Evolutionary conservation across 2,113 vertebrate species (phyloP).

Genomic region (Corythoichthys intestinalis): DNA sequence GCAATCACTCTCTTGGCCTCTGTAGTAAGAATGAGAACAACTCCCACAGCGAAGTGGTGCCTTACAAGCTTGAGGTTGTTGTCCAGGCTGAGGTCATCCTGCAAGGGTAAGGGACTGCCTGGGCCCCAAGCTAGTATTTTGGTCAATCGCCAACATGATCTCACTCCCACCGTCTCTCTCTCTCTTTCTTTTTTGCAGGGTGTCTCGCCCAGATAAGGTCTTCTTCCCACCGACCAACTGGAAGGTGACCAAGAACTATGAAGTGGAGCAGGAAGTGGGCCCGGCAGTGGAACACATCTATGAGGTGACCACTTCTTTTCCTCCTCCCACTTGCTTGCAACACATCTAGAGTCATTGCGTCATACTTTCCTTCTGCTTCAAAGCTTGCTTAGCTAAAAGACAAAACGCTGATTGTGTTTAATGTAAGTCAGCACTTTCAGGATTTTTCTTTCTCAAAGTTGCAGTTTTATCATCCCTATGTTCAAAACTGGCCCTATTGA

Average conservation of each 20-base stretch:
- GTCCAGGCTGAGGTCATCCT: conserved; percentile 79
- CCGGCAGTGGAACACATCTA: conserved; percentile 84
- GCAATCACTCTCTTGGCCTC: conserved; percentile 24
- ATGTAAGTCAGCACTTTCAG: neutral
- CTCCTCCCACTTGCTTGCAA: neutral
- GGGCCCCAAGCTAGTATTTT: too few species aligned
- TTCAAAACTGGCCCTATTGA: too few species aligned
- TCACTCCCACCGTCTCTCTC: conserved; percentile 20
- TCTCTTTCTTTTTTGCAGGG: conserved; percentile 57
- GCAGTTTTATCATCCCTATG: neutral
- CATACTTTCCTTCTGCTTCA: neutral
- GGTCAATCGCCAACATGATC: conserved; percentile 7
- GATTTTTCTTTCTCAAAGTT: neutral
- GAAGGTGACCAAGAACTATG: conserved; percentile 67
- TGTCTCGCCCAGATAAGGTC: conserved; percentile 84
- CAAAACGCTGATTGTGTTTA: neutral
- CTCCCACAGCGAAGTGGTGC: conserved; percentile 82
- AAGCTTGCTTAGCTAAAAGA: neutral
- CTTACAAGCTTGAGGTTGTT: conserved; percentile 77
- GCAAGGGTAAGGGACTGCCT: conserved; percentile 75
- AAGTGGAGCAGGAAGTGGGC: conserved; percentile 77
- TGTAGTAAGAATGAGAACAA: conserved; percentile 91
- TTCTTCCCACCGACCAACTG: conserved; percentile 78
- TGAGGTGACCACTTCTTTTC: conserved; percentile 71
- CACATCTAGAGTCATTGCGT: neutral